Conservation (phyloP, 1,140 invertebrate genomes). For the Lepidurus arcticus region DNA sequence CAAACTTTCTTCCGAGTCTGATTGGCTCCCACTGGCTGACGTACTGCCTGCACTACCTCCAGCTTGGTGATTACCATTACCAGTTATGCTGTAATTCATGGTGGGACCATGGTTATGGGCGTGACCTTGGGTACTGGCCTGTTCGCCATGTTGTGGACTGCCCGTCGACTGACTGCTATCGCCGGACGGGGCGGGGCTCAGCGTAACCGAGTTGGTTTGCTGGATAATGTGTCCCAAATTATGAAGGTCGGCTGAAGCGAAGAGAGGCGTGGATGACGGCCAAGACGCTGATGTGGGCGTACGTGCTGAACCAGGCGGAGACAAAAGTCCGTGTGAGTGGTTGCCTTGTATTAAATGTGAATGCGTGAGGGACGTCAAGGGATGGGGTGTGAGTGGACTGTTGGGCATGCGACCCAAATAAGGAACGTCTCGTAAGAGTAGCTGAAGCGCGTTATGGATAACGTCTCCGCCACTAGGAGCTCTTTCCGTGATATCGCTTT, state of each 20-base stretch:
- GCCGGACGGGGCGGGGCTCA: slow-evolving; percentile 75
- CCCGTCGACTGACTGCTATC: slow-evolving; percentile 61
- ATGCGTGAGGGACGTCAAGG: slow-evolving; percentile 49
- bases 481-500: slow-evolving; percentile 80
- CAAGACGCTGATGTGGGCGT: slow-evolving; percentile 62
- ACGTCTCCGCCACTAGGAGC: slow-evolving; percentile 88
- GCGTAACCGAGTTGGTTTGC: slow-evolving; percentile 71
- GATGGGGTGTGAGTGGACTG: slow-evolving; percentile 68
- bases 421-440: slow-evolving; percentile 73
- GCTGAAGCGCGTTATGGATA: slow-evolving; percentile 83
- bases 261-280: slow-evolving; percentile 41
- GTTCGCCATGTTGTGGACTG: slow-evolving; percentile 63
- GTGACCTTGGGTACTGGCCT: slow-evolving; percentile 37
- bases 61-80: neutral
- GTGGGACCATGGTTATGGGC: slow-evolving; percentile 27
- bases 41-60: neutral
- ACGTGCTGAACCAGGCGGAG: slow-evolving; percentile 50
- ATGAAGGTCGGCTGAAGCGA: slow-evolving; percentile 41
- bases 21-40: slow-evolving; percentile 40
- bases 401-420: slow-evolving; percentile 67
- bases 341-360: neutral
- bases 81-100: neutral
- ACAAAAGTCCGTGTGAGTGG: slow-evolving; percentile 37
- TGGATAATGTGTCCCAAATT: slow-evolving; percentile 51
- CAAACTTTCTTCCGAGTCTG: slow-evolving; percentile 65